A percentile compares a stretch with the other conserved stretches of the same genome.
phyloP scores from a whole-genome alignment of 2,113 vertebrate species.

The Ctenodactylus gundi region DNA sequence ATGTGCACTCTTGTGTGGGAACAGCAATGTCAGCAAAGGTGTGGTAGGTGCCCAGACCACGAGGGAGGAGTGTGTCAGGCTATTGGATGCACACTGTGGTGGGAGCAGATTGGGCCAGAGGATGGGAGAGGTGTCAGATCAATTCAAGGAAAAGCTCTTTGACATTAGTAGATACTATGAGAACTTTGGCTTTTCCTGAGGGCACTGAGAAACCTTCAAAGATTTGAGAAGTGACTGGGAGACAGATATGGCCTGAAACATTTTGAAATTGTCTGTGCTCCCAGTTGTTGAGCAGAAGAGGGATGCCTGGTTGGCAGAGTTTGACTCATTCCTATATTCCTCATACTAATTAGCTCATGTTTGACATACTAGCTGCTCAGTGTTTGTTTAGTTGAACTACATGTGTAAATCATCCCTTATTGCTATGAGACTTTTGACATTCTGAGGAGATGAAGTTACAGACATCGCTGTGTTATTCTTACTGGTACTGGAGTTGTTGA shows the following conservation, averaged over 20 bases:
- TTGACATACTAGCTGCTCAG: background rate
- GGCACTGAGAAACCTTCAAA: background rate
- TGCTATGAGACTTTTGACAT: background rate
- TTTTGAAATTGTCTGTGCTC: background rate
- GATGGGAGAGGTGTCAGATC: too few species aligned
- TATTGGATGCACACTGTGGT: fast-evolving
- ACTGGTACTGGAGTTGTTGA: background rate
- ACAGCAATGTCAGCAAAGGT: background rate
- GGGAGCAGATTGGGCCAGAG: background rate
- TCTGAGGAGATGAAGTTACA: background rate
- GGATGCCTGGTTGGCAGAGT: background rate
- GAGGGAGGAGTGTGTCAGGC: background rate
- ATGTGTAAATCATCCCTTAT: background rate
- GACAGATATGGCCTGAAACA: background rate
- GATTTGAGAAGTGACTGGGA: background rate
- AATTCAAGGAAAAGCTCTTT: too few species aligned
- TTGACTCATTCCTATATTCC: background rate
- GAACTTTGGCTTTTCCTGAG: background rate
- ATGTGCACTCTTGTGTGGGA: background rate
- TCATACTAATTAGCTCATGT: background rate
- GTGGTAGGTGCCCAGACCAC: fast-evolving
- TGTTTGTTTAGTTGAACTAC: background rate
- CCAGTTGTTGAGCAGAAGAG: background rate
- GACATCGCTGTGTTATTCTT: background rate
- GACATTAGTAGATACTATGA: background rate